Evolutionary conservation across 2,113 vertebrate genomes (phyloP), one percentile per base, ranked within the genome.

Genomic region (Sakesphorus luctuosus): DNA sequence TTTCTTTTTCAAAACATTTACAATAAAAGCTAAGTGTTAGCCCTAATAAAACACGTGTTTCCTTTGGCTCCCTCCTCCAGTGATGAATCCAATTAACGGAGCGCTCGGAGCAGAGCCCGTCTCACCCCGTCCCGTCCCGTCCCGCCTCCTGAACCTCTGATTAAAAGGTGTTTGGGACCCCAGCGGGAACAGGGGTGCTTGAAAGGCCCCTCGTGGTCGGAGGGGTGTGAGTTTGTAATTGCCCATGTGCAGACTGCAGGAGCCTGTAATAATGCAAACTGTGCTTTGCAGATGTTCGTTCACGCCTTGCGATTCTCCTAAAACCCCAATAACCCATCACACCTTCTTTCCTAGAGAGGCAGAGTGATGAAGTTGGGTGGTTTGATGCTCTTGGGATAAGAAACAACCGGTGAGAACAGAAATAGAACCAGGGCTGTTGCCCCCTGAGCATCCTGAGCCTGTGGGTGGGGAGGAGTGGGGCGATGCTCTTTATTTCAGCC

Each of bases 1-100:
- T 93, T 79, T 89, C 73, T 91, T 91, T 84, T n/a, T 53, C 38
- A 13, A 59, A 88, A 63, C 68, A 11, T 50, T 74, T 55, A 56
- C 44, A 52, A 84, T 85, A 68, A 78, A 85, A 92, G 63, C 72
- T 4, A 26, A 74, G 77, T n/a, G 58, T 89, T 87, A 29, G 66
- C 56, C 62, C 50, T 23, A 50, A 61, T 84, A 63, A 81, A 67
- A 74, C 6, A 2, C 4, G 31, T 26, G 68, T 38, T 81, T 81
- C n/a, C 1, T 63, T 84, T 77, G 79, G 55, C 82, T 94, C 4
- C 65, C 13, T 68, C 77, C 62, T 49, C 59, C 81, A 43, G 53
- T 2, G 2, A 44, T 26, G n/a, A 71, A 35, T 59, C 25, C 84
- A 11, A 35, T 72, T 46, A 47, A 68, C 20, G 1, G 46, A 59